Evolutionary conservation across 2,888 invertebrate species (phyloP), one percentile per base, ranked within the genome.

Genomic region (Amphipyra berbera): DNA sequence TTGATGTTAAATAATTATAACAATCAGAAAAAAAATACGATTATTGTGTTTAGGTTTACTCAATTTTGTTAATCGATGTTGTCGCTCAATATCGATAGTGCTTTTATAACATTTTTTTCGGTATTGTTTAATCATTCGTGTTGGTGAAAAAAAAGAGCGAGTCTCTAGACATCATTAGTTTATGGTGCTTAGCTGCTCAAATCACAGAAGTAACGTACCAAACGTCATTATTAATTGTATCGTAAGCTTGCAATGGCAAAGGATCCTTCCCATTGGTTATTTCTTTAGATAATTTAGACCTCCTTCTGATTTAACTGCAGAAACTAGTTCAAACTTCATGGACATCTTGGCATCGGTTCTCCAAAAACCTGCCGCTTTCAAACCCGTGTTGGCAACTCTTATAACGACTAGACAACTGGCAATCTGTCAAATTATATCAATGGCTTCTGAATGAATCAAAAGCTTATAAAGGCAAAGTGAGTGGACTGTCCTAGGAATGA

Each of bases 271-370:
- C 21, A 2, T 37, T 10, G 40, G 13, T 41, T 41, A 14, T 14
- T 41, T 13, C 13, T 6, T 13, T 13, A 7, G 7, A 13, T 41
- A 41, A 41, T 41, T 41, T 14, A 13, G 1, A n/a, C n/a, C n/a
- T 30, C 6, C 6, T 7, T 30, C 37, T 37, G 37, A 37, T 10
- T 30, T 30, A 46, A 45, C 38, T 41, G 2, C 38, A 10, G 0
- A 37, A 45, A 49, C 37, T 42, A 9, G 42, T 49, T n/a, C 4
- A 6, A 40, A 37, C n/a, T 62, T 62, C 48, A 41, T 15, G 49
- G 49, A 38, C 62, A 46, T n/a, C 14, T 67, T 62, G 70, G 48
- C 71, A 61, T 30, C 27, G 40, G 49, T 53, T 69, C 44, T 69
- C 66, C 62, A 61, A 49, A 41, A 10, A 15, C 38, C 14, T 70